Conservation (phyloP, 2,888 invertebrate genomes). For the Rhagium mordax region DNA sequence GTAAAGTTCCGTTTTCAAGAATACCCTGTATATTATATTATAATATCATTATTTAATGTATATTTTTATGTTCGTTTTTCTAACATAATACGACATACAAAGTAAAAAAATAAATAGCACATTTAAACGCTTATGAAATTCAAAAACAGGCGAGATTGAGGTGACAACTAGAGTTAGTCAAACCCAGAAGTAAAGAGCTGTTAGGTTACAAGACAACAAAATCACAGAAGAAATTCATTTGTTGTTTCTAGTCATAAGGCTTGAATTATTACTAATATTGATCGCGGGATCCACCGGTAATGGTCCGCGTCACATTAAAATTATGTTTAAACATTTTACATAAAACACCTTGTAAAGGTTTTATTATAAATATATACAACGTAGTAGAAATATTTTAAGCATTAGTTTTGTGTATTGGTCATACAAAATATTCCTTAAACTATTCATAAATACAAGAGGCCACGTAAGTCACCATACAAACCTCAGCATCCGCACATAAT, state of each 20-base stretch:
- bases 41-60: too few relatives aligned
- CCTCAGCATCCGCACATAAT: slow-evolving; percentile 3
- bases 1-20: too few relatives aligned
- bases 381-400: slow-evolving; percentile 9
- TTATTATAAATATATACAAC: slow-evolving; percentile 10
- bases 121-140: too few relatives aligned
- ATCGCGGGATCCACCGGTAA: neutral
- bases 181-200: too few relatives aligned
- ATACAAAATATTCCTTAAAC: slow-evolving; percentile 28
- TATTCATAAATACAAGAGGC: slow-evolving; percentile 28
- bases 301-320: neutral
- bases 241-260: neutral
- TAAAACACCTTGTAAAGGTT: neutral
- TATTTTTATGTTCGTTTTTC: too few relatives aligned
- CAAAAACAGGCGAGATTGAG: too few relatives aligned
- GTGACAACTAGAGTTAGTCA: too few relatives aligned
- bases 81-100: too few relatives aligned
- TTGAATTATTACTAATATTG: too few relatives aligned
- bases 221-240: neutral
- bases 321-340: slow-evolving; percentile 5
- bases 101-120: too few relatives aligned
- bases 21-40: too few relatives aligned
- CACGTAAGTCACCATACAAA: slow-evolving; percentile 11
- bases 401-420: slow-evolving; percentile 15
- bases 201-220: neutral